Evolutionary conservation across 1,140 invertebrate species (phyloP).

Genomic region (Mesaphorura yosii): DNA sequence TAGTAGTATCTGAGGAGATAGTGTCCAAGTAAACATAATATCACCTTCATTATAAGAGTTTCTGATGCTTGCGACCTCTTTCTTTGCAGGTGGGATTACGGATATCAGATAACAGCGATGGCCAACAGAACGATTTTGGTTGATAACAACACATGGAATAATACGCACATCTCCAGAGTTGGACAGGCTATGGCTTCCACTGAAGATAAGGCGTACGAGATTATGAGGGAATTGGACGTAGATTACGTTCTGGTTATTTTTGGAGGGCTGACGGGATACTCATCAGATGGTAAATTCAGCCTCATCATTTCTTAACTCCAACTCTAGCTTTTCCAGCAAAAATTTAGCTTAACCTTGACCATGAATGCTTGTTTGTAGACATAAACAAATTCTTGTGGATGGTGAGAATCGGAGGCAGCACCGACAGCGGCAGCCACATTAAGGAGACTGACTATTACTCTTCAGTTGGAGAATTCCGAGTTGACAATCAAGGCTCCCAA

Average conservation of each 20-base stretch:
- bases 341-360: too few species aligned
- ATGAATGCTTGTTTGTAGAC: slow-evolving; percentile 55
- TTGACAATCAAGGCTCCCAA: slow-evolving; percentile 78
- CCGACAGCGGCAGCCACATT: slow-evolving; percentile 84
- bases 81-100: slow-evolving; percentile 99
- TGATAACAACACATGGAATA: slow-evolving; percentile 99
- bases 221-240: slow-evolving; percentile 93
- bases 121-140: slow-evolving; percentile 95
- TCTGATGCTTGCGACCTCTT: too few species aligned
- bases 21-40: too few species aligned
- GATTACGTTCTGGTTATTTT: slow-evolving; percentile 97
- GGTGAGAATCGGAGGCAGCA: slow-evolving; percentile 95
- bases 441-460: slow-evolving; percentile 95
- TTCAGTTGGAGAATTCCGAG: slow-evolving; percentile 80
- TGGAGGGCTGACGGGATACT: slow-evolving; percentile 95
- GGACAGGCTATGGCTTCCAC: slow-evolving; percentile 95
- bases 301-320: slow-evolving; percentile 7
- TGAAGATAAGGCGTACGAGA: slow-evolving; percentile 93
- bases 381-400: slow-evolving; percentile 99
- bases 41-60: too few species aligned
- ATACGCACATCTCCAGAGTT: slow-evolving; percentile 93
- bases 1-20: too few species aligned
- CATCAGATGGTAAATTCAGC: slow-evolving; percentile 70
- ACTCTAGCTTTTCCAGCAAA: too few species aligned
- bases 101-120: slow-evolving; percentile 98